phyloP scores from a whole-genome alignment of 2,113 vertebrate genomes.

The Leucopsar rothschildi region DNA sequence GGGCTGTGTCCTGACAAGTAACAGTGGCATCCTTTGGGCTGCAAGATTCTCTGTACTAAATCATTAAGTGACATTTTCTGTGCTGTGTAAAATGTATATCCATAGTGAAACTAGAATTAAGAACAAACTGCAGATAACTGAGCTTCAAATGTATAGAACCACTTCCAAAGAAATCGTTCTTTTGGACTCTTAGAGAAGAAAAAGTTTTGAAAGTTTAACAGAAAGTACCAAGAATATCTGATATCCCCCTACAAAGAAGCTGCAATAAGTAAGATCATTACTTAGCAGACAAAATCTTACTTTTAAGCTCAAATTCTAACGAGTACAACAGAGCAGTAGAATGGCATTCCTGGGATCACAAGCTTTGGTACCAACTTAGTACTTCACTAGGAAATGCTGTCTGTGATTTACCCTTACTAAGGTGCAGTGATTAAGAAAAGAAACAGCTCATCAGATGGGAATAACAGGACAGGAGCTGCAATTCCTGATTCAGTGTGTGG shows the following conservation, averaged over 20 bases:
- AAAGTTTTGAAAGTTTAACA: not conserved
- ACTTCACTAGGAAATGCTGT: not conserved
- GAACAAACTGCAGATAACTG: not conserved
- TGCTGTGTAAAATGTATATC: not conserved
- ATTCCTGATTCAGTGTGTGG: not conserved
- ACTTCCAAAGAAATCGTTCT: not conserved
- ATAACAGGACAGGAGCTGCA: not conserved
- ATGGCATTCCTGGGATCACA: not conserved
- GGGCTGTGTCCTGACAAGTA: not conserved
- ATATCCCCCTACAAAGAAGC: not conserved
- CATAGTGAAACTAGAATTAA: not conserved
- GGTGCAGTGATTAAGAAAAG: not conserved
- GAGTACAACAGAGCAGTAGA: not conserved
- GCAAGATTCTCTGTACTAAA: not conserved
- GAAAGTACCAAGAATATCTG: not conserved
- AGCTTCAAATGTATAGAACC: not conserved
- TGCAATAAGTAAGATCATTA: not conserved
- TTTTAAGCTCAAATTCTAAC: not conserved
- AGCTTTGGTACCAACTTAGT: not conserved
- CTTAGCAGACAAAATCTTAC: not conserved
- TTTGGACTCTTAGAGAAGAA: not conserved
- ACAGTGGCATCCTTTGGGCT: not conserved
- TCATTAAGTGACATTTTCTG: not conserved
- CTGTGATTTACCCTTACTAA: not conserved
- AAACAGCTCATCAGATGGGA: not conserved